Evolutionary conservation across 2,113 vertebrate species (phyloP), one percentile per base, ranked within the genome.

Genomic region (Oreamnos americanus): DNA sequence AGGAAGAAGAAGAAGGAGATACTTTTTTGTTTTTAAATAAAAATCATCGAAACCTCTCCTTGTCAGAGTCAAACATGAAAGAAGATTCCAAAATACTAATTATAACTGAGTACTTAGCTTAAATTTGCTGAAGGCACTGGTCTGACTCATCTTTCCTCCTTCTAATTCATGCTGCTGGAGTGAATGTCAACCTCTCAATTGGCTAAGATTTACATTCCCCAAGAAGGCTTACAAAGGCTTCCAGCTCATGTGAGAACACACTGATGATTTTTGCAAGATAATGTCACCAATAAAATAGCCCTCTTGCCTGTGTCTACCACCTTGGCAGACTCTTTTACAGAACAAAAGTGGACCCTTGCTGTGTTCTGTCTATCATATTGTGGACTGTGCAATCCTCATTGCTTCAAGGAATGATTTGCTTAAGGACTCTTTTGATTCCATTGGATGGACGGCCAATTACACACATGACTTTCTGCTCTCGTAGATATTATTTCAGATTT

Each of bases 171-270:
- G 87, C 97, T 98, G 93, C 93, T 98, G 71, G 58, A 95, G 92
- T 86, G 95, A 98, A 98, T 98, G 98, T 97, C 98, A 98, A 45
- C 87, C 82, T 98, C 97, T 99, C 98, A 98, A 64, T 92, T 98
- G 98, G 84, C 95, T 98, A n/a, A 11, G 98, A 93, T 92, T 91
- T 98, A 74, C 86, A 86, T 98, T 98, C 96, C 96, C n/a, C 78
- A 93, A 85, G 96, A 97, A 98, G 76, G 67, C 86, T 98, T 98
- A 76, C 58, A 96, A 95, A 87, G 81, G 96, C 76, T 98, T 98
- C 97, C 96, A 98, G 87, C 55, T 98, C 97, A 21, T 78, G 78
- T 85, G 49, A 97, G 96, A 97, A 60, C 91, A 55, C 86, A 92
- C 88, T 98, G 97, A 97, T 55, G 4, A 78, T 91, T 96, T 98